Percentiles rank a stretch among this genome's conserved stretches.
Evolutionary conservation across 2,113 vertebrate species (phyloP).

Genomic region (Pontoporia blainvillei): DNA sequence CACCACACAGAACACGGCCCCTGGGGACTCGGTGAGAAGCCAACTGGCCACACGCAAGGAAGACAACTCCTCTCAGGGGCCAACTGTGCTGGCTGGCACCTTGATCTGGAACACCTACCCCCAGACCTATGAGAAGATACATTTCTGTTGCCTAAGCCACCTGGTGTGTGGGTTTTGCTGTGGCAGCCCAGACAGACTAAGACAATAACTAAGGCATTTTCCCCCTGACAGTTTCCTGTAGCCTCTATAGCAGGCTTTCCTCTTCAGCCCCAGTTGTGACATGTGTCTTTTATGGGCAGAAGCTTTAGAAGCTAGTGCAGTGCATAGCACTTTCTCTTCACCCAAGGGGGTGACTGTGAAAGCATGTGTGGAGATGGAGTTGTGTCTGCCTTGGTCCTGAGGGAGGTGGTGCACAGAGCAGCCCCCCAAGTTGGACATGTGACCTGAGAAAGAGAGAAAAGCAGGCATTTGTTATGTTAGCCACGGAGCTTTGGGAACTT

Average conservation of each 20-base stretch:
- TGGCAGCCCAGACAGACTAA: not conserved
- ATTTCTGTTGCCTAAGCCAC: not conserved
- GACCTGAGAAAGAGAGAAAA: not conserved
- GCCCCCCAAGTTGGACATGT: accelerated
- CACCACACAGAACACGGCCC: not conserved
- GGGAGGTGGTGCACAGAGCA: not conserved
- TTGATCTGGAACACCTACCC: not conserved
- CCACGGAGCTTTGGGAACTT: not conserved
- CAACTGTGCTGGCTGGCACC: not conserved
- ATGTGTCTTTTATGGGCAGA: not conserved
- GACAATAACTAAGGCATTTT: not conserved
- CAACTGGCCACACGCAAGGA: not conserved
- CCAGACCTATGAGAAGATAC: not conserved
- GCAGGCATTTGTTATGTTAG: not conserved
- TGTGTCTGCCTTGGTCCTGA: not conserved
- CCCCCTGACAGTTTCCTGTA: not conserved
- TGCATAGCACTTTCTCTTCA: not conserved
- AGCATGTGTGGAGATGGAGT: not conserved
- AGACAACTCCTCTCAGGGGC: not conserved
- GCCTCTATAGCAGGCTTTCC: not conserved
- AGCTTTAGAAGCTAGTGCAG: not conserved
- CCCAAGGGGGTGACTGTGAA: accelerated
- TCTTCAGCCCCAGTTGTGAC: not conserved
- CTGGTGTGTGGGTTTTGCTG: not conserved
- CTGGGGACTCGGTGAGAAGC: not conserved